These are phyloP conservation scores for Pipa parva DNA, from an alignment of 2,113 vertebrate species.

Conservation along the genomic window DNA sequence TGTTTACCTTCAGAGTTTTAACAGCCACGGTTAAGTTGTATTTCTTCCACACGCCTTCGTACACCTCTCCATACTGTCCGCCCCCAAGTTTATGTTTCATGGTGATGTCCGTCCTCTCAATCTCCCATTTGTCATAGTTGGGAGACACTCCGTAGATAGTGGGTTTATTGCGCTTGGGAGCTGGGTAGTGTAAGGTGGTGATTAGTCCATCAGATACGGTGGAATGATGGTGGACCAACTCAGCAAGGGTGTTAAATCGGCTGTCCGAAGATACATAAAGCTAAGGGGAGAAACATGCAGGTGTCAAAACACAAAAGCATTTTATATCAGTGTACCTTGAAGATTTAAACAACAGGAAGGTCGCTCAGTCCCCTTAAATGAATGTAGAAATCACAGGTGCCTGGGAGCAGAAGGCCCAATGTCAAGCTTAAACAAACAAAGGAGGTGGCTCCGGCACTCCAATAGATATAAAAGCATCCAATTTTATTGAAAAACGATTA, in stretches of 20 bases:
- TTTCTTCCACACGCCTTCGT: constrained; percentile 97
- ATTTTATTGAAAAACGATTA: no score
- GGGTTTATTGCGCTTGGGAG: constrained; percentile 96
- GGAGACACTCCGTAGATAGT: constrained; percentile 96
- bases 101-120: constrained; percentile 96
- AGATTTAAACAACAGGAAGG: no score
- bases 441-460: no score
- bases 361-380: no score
- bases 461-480: no score
- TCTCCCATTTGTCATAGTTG: constrained; percentile 98
- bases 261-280: constrained; percentile 98
- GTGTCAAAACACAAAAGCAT: not conserved
- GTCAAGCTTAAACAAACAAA: no score
- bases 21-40: constrained; percentile 95
- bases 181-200: constrained; percentile 94
- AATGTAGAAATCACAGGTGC: no score
- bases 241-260: constrained; percentile 93
- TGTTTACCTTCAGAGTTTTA: constrained; percentile 89
- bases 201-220: constrained; percentile 94
- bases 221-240: constrained; percentile 96
- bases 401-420: no score
- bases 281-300: constrained; percentile 51
- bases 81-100: constrained; percentile 98
- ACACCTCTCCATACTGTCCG: constrained; percentile 96
- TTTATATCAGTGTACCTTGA: no score